Evolutionary conservation across 1,140 invertebrate species (phyloP).

Genomic region (Galleria mellonella): DNA sequence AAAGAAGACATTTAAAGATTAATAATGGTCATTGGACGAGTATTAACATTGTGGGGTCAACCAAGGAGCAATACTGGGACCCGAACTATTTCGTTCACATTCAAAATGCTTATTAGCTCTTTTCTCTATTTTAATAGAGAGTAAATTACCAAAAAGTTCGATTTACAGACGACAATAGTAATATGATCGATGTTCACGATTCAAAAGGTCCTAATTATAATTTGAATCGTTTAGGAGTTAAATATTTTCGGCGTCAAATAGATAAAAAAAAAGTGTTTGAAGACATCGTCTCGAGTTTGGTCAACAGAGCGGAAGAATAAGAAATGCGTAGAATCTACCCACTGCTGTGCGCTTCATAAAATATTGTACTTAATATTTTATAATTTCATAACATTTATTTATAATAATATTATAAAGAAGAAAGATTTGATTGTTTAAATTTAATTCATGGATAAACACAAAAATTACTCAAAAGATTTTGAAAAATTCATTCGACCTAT

Average conservation of each 20-base stretch:
- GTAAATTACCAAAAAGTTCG: not conserved
- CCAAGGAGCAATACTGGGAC: slow-evolving; percentile 15
- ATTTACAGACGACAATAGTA: not conserved
- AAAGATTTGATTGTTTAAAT: too few relatives aligned
- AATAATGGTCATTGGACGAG: slow-evolving; percentile 52
- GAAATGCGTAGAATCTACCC: slow-evolving; percentile 16
- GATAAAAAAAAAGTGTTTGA: slow-evolving; percentile 60
- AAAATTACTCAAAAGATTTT: too few relatives aligned
- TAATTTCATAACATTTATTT: too few relatives aligned
- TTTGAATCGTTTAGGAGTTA: slow-evolving; percentile 64
- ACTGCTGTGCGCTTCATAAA: slow-evolving; percentile 4
- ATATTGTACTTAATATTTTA: not conserved
- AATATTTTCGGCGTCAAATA: slow-evolving; percentile 65
- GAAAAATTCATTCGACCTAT: too few relatives aligned
- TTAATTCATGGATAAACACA: too few relatives aligned
- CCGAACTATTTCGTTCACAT: not conserved
- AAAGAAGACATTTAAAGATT: slow-evolving; percentile 51
- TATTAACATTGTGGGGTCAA: slow-evolving; percentile 45
- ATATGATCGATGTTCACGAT: slow-evolving; percentile 26
- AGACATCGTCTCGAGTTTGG: slow-evolving; percentile 59
- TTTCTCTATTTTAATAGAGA: not conserved
- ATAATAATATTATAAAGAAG: too few relatives aligned
- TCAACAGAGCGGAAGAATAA: slow-evolving; percentile 46
- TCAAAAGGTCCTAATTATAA: slow-evolving; percentile 64
- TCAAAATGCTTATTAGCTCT: not conserved